phyloP scores from a whole-genome alignment of 2,113 vertebrate genomes.

The Sclerurus mexicanus region DNA sequence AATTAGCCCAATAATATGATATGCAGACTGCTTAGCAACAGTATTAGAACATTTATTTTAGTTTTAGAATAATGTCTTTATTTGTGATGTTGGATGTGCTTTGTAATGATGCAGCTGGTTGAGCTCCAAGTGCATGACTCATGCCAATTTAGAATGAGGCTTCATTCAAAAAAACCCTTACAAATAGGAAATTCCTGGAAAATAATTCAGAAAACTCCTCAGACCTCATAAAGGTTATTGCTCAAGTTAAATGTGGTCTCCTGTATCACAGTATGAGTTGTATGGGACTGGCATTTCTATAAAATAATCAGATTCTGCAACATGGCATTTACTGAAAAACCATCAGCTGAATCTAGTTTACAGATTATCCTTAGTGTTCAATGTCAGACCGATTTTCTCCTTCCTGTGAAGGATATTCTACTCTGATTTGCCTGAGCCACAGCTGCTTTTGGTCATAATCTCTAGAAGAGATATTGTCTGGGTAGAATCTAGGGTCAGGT shows the following conservation, averaged over 20 bases:
- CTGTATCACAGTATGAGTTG: not conserved
- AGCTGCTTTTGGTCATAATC: not conserved
- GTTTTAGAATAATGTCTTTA: not conserved
- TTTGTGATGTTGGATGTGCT: not conserved
- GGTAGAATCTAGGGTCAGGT: not conserved
- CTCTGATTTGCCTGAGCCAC: not conserved
- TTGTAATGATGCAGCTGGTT: not conserved
- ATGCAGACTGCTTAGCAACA: not conserved
- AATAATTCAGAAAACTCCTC: not conserved
- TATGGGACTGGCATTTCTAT: not conserved
- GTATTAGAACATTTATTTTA: not conserved
- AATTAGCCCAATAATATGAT: not conserved
- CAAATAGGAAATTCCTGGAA: not conserved
- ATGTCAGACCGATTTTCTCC: not conserved
- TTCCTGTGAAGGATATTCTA: not conserved
- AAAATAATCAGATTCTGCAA: not conserved
- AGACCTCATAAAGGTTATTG: not conserved
- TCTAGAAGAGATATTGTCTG: not conserved
- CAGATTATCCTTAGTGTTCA: not conserved
- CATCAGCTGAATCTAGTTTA: not conserved
- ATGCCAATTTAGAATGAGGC: not conserved
- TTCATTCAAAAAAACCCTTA: not conserved
- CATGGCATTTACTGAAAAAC: not conserved
- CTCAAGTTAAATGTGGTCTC: not conserved
- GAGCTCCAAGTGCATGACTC: not conserved